Conservation (phyloP, 2,888 invertebrate genomes). For the Cremastobaeus sp. region DNA sequence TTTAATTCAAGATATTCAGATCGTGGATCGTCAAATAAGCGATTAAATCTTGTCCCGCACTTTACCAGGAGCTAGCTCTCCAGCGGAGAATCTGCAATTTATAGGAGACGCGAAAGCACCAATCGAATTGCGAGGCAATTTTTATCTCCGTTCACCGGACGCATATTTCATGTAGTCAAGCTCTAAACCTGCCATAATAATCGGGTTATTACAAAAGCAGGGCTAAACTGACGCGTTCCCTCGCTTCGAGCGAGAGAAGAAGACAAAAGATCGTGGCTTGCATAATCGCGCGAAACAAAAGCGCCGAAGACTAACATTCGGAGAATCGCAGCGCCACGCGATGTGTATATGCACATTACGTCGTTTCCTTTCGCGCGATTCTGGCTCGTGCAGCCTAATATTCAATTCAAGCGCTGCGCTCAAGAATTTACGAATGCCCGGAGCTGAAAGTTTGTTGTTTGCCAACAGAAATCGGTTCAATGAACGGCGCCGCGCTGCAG, state of each 20-base stretch:
- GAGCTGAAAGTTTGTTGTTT: slow-evolving; percentile 51
- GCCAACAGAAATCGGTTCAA: slow-evolving; percentile 41
- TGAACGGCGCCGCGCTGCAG: slow-evolving; percentile 10
- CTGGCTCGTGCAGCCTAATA: slow-evolving; percentile 36
- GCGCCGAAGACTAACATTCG: slow-evolving; percentile 10
- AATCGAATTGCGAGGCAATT: slow-evolving; percentile 7
- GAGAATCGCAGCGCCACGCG: not conserved
- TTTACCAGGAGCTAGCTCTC: not conserved
- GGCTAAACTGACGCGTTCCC: slow-evolving; percentile 11
- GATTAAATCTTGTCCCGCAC: not conserved
- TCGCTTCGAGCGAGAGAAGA: not conserved
- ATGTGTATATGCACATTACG: slow-evolving; percentile 20
- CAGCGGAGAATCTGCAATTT: not conserved
- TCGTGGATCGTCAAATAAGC: slow-evolving; percentile 3
- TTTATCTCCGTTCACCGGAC: not conserved
- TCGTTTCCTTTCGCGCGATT: slow-evolving; percentile 39
- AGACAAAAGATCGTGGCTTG: slow-evolving; percentile 8
- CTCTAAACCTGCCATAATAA: slow-evolving; percentile 33
- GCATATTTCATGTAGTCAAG: slow-evolving; percentile 8
- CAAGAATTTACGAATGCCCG: slow-evolving; percentile 29
- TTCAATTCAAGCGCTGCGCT: slow-evolving; percentile 22
- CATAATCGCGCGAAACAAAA: slow-evolving; percentile 38
- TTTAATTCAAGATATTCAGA: not conserved
- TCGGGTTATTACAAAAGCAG: slow-evolving; percentile 25
- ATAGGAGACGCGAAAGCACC: not conserved